These are phyloP conservation scores for Epinotia demarniana DNA, from an alignment of 2,888 invertebrate species.

Conservation along the genomic window DNA sequence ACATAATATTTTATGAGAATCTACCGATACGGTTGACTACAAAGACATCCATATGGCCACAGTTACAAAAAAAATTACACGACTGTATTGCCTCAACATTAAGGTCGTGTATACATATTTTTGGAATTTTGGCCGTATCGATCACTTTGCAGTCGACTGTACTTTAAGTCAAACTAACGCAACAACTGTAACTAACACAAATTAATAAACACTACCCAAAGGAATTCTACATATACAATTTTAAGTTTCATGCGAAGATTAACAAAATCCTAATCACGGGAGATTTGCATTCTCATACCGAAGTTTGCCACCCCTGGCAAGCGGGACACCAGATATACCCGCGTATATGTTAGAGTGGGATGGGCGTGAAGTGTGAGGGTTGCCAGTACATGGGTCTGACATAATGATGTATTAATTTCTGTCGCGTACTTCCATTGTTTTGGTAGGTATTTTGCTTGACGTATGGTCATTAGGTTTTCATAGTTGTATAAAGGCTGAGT, in stretches of 20 bases:
- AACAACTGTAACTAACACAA: conserved; percentile 49
- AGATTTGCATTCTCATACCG: conserved; percentile 74
- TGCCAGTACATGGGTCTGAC: conserved; percentile 76
- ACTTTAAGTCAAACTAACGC: conserved; percentile 9
- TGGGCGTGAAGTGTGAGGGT: conserved; percentile 58
- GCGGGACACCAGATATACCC: conserved; percentile 52
- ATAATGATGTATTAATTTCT: conserved; percentile 85
- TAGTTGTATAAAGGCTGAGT: conserved; percentile 80
- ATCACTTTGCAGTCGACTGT: neutral
- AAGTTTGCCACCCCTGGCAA: conserved; percentile 71
- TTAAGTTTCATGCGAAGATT: conserved; percentile 75
- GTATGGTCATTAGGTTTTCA: conserved; percentile 84
- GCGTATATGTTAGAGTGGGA: conserved; percentile 54
- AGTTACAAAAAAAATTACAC: too few species aligned
- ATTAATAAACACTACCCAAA: conserved; percentile 61
- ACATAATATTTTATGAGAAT: too few species aligned
- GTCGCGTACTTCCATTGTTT: conserved; percentile 81
- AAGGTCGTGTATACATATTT: too few species aligned
- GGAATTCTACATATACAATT: conserved; percentile 76
- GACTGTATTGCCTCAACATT: too few species aligned
- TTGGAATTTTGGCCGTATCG: too few species aligned
- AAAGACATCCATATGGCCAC: too few species aligned
- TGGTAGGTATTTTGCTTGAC: conserved; percentile 83
- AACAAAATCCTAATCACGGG: conserved; percentile 80
- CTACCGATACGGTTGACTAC: too few species aligned